Conservation (phyloP, 1,140 invertebrate genomes). For the Alviniconcha marisindica region DNA sequence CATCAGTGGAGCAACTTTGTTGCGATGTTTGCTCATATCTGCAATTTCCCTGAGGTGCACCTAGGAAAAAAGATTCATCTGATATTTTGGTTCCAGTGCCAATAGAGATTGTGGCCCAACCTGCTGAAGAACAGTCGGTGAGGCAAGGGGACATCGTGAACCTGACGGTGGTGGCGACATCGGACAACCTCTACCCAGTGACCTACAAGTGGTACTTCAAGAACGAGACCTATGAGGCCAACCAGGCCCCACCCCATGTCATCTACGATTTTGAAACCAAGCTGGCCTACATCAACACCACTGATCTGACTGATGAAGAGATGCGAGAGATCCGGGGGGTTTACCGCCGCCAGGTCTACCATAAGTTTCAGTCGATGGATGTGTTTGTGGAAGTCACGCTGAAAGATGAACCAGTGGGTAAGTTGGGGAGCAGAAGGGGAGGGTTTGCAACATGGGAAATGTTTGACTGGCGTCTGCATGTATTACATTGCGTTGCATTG, state of each 20-base stretch:
- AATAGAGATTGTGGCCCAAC: conserved; percentile 20
- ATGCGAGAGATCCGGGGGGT: conserved; percentile 32
- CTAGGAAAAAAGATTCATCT: too few relatives aligned
- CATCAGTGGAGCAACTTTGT: too few relatives aligned
- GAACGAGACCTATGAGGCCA: conserved; percentile 12
- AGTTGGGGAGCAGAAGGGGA: too few relatives aligned
- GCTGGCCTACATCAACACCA: conserved; percentile 43
- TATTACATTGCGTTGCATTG: neutral
- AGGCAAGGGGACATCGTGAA: conserved; percentile 35
- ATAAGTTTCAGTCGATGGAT: conserved; percentile 3
- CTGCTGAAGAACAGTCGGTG: neutral
- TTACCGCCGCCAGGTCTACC: conserved; percentile 30
- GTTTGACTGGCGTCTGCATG: too few relatives aligned
- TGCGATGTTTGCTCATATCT: too few relatives aligned
- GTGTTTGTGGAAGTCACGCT: conserved; percentile 21
- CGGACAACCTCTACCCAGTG: conserved; percentile 33
- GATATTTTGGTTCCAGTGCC: conserved; percentile 44
- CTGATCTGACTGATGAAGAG: conserved; percentile 32
- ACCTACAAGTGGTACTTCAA: conserved; percentile 40
- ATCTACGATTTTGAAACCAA: conserved; percentile 18
- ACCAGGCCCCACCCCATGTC: conserved; percentile 23
- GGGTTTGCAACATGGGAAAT: too few relatives aligned
- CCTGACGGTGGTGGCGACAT: conserved; percentile 32
- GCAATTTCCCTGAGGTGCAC: too few relatives aligned
- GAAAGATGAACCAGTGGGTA: conserved; percentile 15